These are phyloP conservation scores for Latrodectus geometricus DNA, from an alignment of 1,140 invertebrate species.

Conservation along the genomic window DNA sequence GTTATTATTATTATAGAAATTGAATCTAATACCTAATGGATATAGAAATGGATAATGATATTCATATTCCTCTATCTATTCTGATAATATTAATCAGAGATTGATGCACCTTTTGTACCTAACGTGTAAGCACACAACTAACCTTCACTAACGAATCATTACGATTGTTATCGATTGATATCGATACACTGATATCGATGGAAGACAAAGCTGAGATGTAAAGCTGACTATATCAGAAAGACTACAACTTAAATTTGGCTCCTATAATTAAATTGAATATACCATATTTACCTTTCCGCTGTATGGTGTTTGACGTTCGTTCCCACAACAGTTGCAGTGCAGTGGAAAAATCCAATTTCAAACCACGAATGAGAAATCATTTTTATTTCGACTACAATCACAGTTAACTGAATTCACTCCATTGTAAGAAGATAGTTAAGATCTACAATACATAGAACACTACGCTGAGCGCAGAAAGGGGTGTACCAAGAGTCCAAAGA, in stretches of 20 bases:
- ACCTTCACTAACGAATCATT: background rate
- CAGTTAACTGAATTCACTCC: background rate
- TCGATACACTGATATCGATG: background rate
- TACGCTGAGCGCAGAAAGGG: background rate
- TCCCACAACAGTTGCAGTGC: background rate
- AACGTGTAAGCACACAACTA: background rate
- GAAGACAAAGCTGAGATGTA: background rate
- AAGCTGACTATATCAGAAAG: background rate
- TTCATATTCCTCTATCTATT: no score
- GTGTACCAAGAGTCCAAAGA: slow-evolving; percentile 10
- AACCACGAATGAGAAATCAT: background rate
- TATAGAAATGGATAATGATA: no score
- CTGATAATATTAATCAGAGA: background rate
- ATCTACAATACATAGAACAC: background rate
- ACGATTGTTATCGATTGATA: no score
- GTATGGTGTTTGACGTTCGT: background rate
- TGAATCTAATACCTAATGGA: no score
- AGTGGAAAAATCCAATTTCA: background rate
- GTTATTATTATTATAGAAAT: no score
- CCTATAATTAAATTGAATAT: background rate
- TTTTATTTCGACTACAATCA: background rate
- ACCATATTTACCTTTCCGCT: background rate
- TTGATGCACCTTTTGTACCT: background rate
- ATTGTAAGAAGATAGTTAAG: background rate
- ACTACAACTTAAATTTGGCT: background rate